A percentile compares a stretch with the other conserved stretches of the same genome.
These are phyloP conservation scores for Mimas tiliae DNA, from an alignment of 2,888 invertebrate species.

Conservation along the genomic window DNA sequence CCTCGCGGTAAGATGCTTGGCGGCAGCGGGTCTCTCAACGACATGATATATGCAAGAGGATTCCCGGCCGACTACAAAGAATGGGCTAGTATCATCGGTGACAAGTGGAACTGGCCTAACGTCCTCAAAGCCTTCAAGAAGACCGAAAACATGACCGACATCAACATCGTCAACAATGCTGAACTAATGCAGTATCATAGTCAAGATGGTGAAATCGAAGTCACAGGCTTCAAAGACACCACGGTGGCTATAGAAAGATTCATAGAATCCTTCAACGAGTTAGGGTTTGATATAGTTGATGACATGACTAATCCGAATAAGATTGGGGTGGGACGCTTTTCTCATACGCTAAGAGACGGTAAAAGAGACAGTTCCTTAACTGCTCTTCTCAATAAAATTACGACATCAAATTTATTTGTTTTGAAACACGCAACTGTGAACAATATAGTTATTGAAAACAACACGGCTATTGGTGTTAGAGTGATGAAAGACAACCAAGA, in stretches of 20 bases:
- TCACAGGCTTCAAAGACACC: constrained; percentile 52
- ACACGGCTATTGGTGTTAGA: constrained; percentile 56
- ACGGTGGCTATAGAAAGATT: constrained; percentile 49
- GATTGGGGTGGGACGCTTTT: constrained; percentile 69
- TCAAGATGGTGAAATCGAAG: constrained; percentile 64
- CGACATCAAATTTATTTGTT: constrained; percentile 53
- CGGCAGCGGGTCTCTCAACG: constrained; percentile 69
- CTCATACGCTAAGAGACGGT: constrained; percentile 65
- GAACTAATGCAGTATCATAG: constrained; percentile 62
- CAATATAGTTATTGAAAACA: constrained; percentile 57
- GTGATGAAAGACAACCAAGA: constrained; percentile 45
- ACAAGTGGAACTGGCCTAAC: constrained; percentile 63
- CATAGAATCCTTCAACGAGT: constrained; percentile 60
- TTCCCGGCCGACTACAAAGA: constrained; percentile 68
- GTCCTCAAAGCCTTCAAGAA: constrained; percentile 69
- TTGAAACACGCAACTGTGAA: constrained; percentile 58
- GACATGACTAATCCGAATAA: constrained; percentile 69
- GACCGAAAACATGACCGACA: constrained; percentile 67
- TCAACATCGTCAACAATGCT: constrained; percentile 54
- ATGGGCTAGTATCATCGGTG: constrained; percentile 60
- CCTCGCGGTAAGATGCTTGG: constrained; percentile 72
- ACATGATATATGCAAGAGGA: constrained; percentile 73
- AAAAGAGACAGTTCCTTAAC: constrained; percentile 62
- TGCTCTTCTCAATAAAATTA: constrained; percentile 56
- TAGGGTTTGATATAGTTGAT: constrained; percentile 60